Percentiles rank a stretch among this genome's conserved stretches.
phyloP scores from a whole-genome alignment of 2,113 vertebrate genomes.

The Numida meleagris region DNA sequence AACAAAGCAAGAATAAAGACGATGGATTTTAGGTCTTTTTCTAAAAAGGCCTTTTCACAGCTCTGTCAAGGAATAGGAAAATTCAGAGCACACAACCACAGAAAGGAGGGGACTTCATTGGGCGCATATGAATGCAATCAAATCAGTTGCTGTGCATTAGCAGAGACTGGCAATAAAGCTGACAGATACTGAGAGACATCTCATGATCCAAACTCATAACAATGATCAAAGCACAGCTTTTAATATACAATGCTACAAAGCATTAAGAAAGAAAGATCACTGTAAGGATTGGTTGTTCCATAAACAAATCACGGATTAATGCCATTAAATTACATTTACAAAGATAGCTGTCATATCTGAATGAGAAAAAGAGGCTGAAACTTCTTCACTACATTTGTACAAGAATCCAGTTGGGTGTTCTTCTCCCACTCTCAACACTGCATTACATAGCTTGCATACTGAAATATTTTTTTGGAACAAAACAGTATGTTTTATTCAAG shows the following conservation, averaged over 20 bases:
- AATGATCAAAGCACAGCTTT: constrained; percentile 6
- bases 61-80: background rate
- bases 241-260: background rate
- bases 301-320: background rate
- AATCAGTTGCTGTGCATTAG: background rate
- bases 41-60: background rate
- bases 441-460: background rate
- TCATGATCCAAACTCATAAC: background rate
- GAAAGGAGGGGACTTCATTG: background rate
- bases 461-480: constrained; percentile 9
- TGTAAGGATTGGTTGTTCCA: background rate
- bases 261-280: background rate
- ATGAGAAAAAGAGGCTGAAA: background rate
- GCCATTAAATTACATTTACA: background rate
- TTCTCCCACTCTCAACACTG: background rate
- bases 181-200: background rate
- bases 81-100: background rate
- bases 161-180: background rate
- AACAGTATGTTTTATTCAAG: constrained; percentile 9
- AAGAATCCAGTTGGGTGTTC: background rate
- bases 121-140: constrained; percentile 24
- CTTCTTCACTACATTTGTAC: no score
- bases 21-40: background rate
- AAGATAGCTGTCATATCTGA: background rate
- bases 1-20: background rate